Evolutionary conservation across 2,888 invertebrate species (phyloP), one percentile per base, ranked within the genome.

Genomic region (Idaea aversata): DNA sequence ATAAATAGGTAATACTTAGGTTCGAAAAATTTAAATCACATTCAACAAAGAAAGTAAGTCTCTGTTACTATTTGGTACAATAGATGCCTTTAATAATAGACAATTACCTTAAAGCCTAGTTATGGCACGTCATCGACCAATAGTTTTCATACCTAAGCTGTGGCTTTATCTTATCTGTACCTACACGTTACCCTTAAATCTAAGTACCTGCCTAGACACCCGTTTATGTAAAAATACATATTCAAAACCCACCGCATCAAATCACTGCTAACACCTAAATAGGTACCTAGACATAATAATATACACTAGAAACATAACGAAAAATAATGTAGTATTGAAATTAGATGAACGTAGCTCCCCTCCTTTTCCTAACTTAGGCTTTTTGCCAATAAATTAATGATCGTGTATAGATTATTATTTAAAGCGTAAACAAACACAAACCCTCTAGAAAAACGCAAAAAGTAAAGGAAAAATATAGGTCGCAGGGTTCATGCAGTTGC

Each of bases 401-500:
- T 47, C 47, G 47, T 47, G 47, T 47, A 5, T 47, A 47, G 47
- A 47, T 47, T 47, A 13, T 47, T 47, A 10, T 47, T 7, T 47
- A 47, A 36, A 36, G 4, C 36, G 10, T 36, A 36, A 47, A 47
- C 10, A 3, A 13, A 47, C 47, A 47, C 47, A 47, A 13, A 47
- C 7, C 47, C 47, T 47, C 10, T 47, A 47, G 47, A 47, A 47
- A 47, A 47, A 10, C 62, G 58, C 62, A 15, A 62, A 15, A 62
- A 61, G 6, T 64, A 57, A 63, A 67, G 69, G 67, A 64, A 61
- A 16, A 68, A 66, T 59, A 63, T 71, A 75, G 70, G 72, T 65
- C 65, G 68, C 70, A 79, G 82, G 79, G 81, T 81, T 85, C 86
- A 87, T 87, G 86, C 85, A 84, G 85, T 85, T 85, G 84, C 86